Evolutionary conservation across 1,140 invertebrate species (phyloP), one percentile per base, ranked within the genome.

Genomic region (Dufourea novaeangliae): DNA sequence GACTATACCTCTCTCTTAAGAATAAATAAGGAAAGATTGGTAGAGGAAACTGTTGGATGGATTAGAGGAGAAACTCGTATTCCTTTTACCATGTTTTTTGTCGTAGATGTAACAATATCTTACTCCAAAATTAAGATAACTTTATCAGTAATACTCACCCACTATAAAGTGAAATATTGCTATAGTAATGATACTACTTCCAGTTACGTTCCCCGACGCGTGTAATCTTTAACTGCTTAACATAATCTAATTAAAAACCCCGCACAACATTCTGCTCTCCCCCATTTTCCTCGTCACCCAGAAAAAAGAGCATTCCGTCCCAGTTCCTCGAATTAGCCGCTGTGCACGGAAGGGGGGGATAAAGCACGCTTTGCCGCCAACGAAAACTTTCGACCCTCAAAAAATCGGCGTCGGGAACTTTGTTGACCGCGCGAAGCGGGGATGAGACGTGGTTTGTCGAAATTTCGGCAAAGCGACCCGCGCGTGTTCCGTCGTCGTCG

Each of bases 401-500:
- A 8, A 59, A 32, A 11, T 57, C 12, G 7, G 1, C 14, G 25
- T 25, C 37, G 2, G 11, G 11, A 2, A 39, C 22, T 75, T 75
- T 62, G 52, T 81, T 69, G 73, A 59, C 56, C 12, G 52, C 29
- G 44, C 27, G 72, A 44, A 61, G 6, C 5, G 0, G n/a, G 10
- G n/a, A n/a, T n/a, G n/a, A n/a, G n/a, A n/a, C n/a, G n/a, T 14
- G 52, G 37, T 37, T 41, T 29, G 29, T 39, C 44, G 54, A 67
- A 80, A 70, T 75, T 69, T 39, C 14, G 52, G 44, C 10, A 37
- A 61, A 71, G 56, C 14, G 5, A 17, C 6, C 39, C 17, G 57
- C 27, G 41, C 77, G 68, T 29, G 63, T 66, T 46, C 46, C 70
- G 74, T 52, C 41, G 41, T 12, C 41, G 41, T n/a, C 41, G 46